These are phyloP conservation scores for Nomada fucata DNA, from an alignment of 2,888 invertebrate genomes.

Conservation along the genomic window DNA sequence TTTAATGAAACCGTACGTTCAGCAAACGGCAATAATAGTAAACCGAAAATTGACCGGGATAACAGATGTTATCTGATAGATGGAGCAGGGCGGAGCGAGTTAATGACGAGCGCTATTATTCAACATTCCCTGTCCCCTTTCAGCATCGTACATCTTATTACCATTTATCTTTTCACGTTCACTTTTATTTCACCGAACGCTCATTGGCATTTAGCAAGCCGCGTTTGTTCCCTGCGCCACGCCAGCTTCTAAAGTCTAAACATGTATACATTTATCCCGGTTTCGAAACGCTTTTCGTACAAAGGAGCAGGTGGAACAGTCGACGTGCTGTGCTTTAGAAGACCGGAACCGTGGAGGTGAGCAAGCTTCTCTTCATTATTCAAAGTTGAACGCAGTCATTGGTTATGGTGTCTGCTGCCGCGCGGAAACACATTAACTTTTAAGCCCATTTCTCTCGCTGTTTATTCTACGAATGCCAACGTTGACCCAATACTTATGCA, in stretches of 20 bases:
- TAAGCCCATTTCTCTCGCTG: conserved; percentile 29
- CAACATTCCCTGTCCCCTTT: too few species aligned
- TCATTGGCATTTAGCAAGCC: conserved; percentile 9
- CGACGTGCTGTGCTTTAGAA: conserved; percentile 46
- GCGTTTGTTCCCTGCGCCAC: conserved; percentile 42
- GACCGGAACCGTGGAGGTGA: conserved; percentile 56
- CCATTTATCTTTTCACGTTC: neutral
- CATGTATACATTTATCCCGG: conserved; percentile 57
- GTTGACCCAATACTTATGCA: neutral
- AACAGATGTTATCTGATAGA: too few species aligned
- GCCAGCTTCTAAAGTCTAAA: conserved; percentile 46
- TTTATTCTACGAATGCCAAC: conserved; percentile 13
- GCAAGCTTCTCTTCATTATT: conserved; percentile 77
- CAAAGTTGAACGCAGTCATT: conserved; percentile 78
- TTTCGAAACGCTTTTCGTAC: conserved; percentile 32
- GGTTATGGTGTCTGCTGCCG: conserved; percentile 75
- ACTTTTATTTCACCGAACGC: neutral
- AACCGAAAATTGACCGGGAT: too few species aligned
- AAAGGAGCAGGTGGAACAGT: conserved; percentile 53
- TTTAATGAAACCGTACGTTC: neutral
- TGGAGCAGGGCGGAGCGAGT: too few species aligned
- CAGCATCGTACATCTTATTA: neutral
- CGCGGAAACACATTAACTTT: conserved; percentile 26
- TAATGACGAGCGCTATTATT: too few species aligned
- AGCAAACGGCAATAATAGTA: too few species aligned